A percentile compares a stretch with the other conserved stretches of the same genome.
Conservation (phyloP, 1,140 invertebrate genomes). For the Drosophila sucinea region DNA sequence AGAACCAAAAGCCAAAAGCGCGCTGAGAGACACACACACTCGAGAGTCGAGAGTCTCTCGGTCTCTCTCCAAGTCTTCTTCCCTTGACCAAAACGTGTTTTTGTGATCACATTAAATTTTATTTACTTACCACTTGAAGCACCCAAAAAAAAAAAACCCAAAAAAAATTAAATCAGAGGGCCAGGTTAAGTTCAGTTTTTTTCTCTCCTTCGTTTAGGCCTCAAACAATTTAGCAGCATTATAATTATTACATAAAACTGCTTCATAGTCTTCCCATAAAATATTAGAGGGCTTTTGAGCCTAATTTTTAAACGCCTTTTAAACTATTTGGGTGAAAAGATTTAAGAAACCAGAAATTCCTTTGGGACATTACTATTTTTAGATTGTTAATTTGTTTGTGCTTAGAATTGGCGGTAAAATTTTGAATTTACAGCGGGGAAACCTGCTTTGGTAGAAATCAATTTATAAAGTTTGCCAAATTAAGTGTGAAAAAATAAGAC, state of each 20-base stretch:
- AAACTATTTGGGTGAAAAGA: too few relatives aligned
- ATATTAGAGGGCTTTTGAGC: too few relatives aligned
- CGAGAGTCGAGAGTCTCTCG: background rate
- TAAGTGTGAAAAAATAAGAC: too few relatives aligned
- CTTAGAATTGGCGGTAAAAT: too few relatives aligned
- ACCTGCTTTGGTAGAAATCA: too few relatives aligned
- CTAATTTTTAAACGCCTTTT: too few relatives aligned
- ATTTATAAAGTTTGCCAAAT: too few relatives aligned
- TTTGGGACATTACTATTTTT: background rate
- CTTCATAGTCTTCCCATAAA: too few relatives aligned
- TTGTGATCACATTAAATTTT: constrained; percentile 18
- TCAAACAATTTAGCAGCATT: too few relatives aligned
- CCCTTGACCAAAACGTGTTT: constrained; percentile 8
- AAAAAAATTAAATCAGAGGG: constrained; percentile 1
- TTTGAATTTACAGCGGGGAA: too few relatives aligned
- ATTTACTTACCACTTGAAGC: constrained; percentile 46
- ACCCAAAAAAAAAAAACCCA: constrained; percentile 7
- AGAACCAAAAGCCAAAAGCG: constrained; percentile 24
- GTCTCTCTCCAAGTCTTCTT: background rate
- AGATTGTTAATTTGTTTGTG: background rate
- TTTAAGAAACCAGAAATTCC: too few relatives aligned
- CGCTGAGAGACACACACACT: background rate
- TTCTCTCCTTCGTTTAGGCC: background rate
- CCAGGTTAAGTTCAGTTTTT: background rate
- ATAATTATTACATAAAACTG: too few relatives aligned